Evolutionary conservation across 1,140 invertebrate genomes (phyloP).

Genomic region (Drosophila setifemur): DNA sequence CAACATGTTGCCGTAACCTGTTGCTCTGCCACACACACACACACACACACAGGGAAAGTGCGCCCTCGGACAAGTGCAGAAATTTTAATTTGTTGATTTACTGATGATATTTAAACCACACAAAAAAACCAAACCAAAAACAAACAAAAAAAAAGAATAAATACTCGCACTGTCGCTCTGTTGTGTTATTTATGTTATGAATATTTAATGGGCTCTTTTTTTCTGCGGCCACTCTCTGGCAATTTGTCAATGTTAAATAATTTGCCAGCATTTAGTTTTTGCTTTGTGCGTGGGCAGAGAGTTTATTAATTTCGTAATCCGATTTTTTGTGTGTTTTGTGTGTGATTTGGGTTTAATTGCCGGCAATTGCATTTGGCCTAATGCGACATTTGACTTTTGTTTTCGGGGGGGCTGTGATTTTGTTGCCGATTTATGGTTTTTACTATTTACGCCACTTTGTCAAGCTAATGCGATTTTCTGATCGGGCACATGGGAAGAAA

Average conservation of each 20-base stretch:
- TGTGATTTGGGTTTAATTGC: slow-evolving; percentile 50
- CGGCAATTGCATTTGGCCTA: slow-evolving; percentile 67
- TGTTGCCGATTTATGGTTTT: slow-evolving; percentile 27
- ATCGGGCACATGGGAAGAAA: no score
- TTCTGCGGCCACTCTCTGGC: slow-evolving; percentile 30
- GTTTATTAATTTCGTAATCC: slow-evolving; percentile 65
- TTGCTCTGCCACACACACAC: slow-evolving; percentile 21
- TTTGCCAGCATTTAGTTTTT: slow-evolving; percentile 52
- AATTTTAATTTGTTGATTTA: slow-evolving; percentile 80
- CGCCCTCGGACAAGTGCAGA: slow-evolving; percentile 29
- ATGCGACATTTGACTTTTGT: slow-evolving; percentile 33
- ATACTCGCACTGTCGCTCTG: neutral
- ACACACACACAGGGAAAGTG: no score
- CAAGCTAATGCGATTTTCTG: slow-evolving; percentile 43
- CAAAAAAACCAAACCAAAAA: slow-evolving; percentile 15
- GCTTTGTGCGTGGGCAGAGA: slow-evolving; percentile 25
- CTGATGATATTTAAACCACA: slow-evolving; percentile 40
- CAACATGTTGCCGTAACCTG: slow-evolving; percentile 67
- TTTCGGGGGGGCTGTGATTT: slow-evolving; percentile 17
- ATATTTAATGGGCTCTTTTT: slow-evolving; percentile 65
- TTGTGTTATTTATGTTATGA: slow-evolving; percentile 52
- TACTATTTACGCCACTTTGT: slow-evolving; percentile 28
- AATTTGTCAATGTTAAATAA: slow-evolving; percentile 70
- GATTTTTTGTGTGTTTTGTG: slow-evolving; percentile 17
- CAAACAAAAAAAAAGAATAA: neutral